phyloP scores from a whole-genome alignment of 2,888 invertebrate species.

The Elaeidobius kamerunicus region DNA sequence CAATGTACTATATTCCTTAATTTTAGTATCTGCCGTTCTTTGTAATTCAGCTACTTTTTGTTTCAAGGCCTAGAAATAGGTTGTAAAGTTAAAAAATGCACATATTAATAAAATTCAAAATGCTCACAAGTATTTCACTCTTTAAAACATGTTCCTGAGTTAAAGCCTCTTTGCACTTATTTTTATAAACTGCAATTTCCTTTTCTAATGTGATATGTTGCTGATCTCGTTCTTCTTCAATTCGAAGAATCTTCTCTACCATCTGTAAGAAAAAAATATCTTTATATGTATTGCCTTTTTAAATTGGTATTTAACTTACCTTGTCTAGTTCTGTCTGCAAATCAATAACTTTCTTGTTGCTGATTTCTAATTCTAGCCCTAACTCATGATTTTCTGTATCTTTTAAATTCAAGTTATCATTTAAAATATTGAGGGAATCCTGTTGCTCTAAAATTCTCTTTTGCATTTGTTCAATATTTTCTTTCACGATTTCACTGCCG shows the following conservation, averaged over 20 bases:
- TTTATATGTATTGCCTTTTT: neutral
- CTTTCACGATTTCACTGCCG: constrained; percentile 57
- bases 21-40: constrained; percentile 44
- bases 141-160: constrained; percentile 56
- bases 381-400: constrained; percentile 56
- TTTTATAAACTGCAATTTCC: constrained; percentile 39
- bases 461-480: constrained; percentile 65
- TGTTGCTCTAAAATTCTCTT: constrained; percentile 64
- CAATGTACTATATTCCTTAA: constrained; percentile 49
- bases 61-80: constrained; percentile 47
- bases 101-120: neutral
- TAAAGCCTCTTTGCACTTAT: constrained; percentile 48
- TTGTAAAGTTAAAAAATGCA: too few relatives aligned
- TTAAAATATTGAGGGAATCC: constrained; percentile 54
- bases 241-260: constrained; percentile 44
- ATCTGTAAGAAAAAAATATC: constrained; percentile 31
- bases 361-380: constrained; percentile 47
- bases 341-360: constrained; percentile 45
- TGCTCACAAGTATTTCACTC: constrained; percentile 50
- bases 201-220: constrained; percentile 47
- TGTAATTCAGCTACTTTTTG: constrained; percentile 47
- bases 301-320: constrained; percentile 10
- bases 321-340: constrained; percentile 47
- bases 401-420: constrained; percentile 53
- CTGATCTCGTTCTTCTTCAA: constrained; percentile 49